Conservation (phyloP, 1,140 invertebrate genomes). For the Pristionchus pacificus region DNA sequence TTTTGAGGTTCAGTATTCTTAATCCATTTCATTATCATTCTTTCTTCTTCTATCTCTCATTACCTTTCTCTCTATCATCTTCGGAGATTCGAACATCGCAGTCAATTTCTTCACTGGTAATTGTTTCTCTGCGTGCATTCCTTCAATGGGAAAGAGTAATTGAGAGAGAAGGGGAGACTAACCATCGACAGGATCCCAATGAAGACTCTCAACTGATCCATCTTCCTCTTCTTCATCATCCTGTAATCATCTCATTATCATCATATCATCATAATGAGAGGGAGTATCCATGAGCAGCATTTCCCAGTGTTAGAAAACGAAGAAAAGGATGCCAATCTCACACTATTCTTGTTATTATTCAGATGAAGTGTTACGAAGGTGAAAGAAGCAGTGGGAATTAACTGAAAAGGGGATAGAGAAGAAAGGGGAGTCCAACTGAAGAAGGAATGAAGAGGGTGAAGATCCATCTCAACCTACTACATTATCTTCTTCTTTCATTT, state of each 20-base stretch:
- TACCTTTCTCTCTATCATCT: too few relatives aligned
- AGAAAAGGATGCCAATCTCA: too few relatives aligned
- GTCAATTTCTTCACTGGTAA: slow-evolving; percentile 29
- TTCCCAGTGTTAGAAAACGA: too few relatives aligned
- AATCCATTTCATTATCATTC: not conserved
- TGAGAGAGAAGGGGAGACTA: too few relatives aligned
- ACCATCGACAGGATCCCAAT: slow-evolving; percentile 35
- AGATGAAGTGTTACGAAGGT: not conserved
- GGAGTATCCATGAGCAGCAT: too few relatives aligned
- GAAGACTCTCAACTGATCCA: slow-evolving; percentile 32
- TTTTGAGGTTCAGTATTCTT: not conserved
- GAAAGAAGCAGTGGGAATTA: not conserved
- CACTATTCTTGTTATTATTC: not conserved
- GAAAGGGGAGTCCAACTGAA: not conserved
- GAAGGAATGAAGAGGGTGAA: too few relatives aligned
- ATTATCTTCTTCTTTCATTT: too few relatives aligned
- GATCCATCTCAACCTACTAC: too few relatives aligned
- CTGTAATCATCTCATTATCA: slow-evolving; percentile 6
- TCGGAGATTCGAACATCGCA: slow-evolving; percentile 32
- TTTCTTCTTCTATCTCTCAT: not conserved
- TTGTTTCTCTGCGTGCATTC: slow-evolving; percentile 42
- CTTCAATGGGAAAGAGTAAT: slow-evolving; percentile 21
- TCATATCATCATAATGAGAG: not conserved
- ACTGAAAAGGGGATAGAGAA: not conserved
- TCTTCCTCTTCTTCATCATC: slow-evolving; percentile 34